Conservation (phyloP, 2,888 invertebrate genomes). For the Resseliella maxima region DNA sequence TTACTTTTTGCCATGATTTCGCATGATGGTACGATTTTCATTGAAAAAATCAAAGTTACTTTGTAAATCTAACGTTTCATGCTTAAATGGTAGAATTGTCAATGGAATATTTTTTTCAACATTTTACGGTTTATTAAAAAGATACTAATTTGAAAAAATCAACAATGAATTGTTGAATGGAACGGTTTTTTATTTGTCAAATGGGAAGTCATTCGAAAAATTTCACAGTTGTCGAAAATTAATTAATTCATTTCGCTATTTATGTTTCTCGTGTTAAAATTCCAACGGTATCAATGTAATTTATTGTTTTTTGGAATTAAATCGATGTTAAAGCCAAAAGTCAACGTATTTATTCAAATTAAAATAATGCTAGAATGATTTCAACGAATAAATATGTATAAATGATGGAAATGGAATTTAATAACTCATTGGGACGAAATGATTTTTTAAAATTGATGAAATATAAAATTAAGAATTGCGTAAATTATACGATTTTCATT, state of each 20-base stretch:
- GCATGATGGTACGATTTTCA: neutral
- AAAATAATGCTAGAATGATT: no score
- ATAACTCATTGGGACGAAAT: neutral
- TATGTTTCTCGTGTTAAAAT: neutral
- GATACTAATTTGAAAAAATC: no score
- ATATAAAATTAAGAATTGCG: neutral
- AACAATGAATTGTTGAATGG: no score
- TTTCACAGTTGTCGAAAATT: neutral
- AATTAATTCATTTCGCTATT: neutral
- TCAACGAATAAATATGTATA: no score
- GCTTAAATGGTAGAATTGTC: no score
- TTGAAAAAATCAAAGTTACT: no score
- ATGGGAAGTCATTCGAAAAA: neutral
- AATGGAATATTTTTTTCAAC: no score
- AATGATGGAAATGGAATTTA: neutral
- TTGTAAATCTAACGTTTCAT: no score
- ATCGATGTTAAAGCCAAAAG: neutral
- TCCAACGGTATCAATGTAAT: neutral
- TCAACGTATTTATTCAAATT: no score
- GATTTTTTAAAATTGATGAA: neutral
- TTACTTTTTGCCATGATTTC: neutral
- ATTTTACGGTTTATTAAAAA: no score
- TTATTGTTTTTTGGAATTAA: neutral
- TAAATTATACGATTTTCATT: conserved; percentile 39
- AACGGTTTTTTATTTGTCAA: neutral